phyloP scores from a whole-genome alignment of 2,888 invertebrate genomes.

The Andrena praecox region DNA sequence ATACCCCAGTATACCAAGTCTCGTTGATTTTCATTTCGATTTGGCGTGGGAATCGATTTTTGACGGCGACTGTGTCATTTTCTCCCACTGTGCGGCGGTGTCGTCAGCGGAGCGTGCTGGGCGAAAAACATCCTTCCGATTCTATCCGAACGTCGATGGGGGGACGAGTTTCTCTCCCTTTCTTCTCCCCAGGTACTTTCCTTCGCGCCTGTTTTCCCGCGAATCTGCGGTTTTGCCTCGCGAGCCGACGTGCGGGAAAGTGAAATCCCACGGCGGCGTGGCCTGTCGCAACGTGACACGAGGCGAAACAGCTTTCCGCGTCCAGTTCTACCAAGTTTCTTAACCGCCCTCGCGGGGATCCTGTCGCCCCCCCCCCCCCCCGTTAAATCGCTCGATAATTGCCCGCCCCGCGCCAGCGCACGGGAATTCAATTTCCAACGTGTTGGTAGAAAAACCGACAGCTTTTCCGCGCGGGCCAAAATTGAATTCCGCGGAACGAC shows the following conservation, averaged over 20 bases:
- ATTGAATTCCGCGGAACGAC: slow-evolving; percentile 34
- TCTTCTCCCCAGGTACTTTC: slow-evolving; percentile 3
- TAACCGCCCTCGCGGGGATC: slow-evolving; percentile 23
- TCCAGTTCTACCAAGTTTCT: slow-evolving; percentile 39
- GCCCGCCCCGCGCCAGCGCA: slow-evolving; percentile 18
- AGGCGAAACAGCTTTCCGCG: slow-evolving; percentile 43
- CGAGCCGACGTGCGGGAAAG: slow-evolving; percentile 18
- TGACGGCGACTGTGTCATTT: too few species aligned
- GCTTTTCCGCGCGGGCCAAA: slow-evolving; percentile 35
- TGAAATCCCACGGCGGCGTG: slow-evolving; percentile 40
- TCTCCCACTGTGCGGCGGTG: too few species aligned
- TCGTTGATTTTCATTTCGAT: too few species aligned
- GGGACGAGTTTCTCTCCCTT: not conserved
- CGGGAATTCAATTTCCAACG: slow-evolving; percentile 46
- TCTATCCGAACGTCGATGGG: not conserved
- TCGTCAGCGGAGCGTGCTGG: slow-evolving; percentile 17
- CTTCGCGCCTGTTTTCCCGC: slow-evolving; percentile 4
- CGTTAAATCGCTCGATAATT: slow-evolving; percentile 52
- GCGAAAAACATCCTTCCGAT: slow-evolving; percentile 28
- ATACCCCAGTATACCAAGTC: too few species aligned
- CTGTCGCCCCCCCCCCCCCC: not conserved
- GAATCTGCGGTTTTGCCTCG: slow-evolving; percentile 23
- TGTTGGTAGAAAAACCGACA: slow-evolving; percentile 25
- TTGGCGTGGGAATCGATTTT: too few species aligned
- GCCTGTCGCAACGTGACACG: slow-evolving; percentile 44